Conservation (phyloP, 1,140 invertebrate species). For the Pararge aegeria region DNA sequence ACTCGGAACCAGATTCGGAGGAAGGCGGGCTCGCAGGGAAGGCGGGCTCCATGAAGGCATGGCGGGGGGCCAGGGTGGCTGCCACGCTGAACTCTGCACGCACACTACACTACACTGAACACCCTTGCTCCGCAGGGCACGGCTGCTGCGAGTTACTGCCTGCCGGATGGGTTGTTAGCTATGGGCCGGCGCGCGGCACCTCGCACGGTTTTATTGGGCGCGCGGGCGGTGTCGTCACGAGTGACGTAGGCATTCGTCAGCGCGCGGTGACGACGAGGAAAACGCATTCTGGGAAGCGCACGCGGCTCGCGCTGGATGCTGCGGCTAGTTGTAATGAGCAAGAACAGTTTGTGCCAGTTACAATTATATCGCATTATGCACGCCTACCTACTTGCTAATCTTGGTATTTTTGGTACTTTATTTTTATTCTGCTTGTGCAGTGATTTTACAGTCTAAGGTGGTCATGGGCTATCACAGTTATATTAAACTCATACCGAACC, state of each 20-base stretch:
- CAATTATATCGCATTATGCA: too few relatives aligned
- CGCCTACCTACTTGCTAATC: too few relatives aligned
- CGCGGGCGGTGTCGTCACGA: constrained; percentile 44
- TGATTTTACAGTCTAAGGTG: too few relatives aligned
- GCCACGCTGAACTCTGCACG: not conserved
- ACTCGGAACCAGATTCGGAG: constrained; percentile 45
- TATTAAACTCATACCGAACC: too few relatives aligned
- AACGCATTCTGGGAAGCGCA: constrained; percentile 72
- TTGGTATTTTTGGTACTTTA: too few relatives aligned
- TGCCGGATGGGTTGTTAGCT: constrained; percentile 27
- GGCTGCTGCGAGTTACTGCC: not conserved
- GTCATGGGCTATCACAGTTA: too few relatives aligned
- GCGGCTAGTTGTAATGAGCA: too few relatives aligned
- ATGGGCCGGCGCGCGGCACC: constrained; percentile 46
- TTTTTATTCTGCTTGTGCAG: too few relatives aligned
- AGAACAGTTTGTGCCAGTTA: too few relatives aligned
- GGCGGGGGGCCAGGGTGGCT: constrained; percentile 55
- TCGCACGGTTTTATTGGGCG: constrained; percentile 51
- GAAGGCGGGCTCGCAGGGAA: constrained; percentile 22
- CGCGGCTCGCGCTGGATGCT: not conserved
- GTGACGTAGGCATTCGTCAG: constrained; percentile 61
- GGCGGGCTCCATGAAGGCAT: constrained; percentile 66
- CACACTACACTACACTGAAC: constrained; percentile 8
- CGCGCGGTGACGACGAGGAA: constrained; percentile 59
- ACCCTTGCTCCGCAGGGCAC: not conserved